Evolutionary conservation across 2,888 invertebrate species (phyloP).

Genomic region (Chrysotoxum bicinctum): DNA sequence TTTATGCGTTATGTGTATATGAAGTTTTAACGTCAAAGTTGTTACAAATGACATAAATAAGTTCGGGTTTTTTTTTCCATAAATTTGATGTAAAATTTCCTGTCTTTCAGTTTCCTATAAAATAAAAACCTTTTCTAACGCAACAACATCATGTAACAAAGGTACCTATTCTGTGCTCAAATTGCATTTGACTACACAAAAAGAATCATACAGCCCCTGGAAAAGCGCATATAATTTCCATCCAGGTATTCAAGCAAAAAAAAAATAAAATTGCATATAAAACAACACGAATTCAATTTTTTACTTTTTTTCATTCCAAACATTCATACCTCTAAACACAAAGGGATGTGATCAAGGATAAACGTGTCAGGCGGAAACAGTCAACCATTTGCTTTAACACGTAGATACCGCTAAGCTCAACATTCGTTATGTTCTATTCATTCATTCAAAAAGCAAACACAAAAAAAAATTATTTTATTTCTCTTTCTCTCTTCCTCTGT

Average conservation of each 20-base stretch:
- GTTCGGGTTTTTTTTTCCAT: too few species aligned
- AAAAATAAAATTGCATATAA: neutral
- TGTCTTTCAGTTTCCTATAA: neutral
- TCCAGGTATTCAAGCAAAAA: neutral
- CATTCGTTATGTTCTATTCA: constrained; percentile 64
- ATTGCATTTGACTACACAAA: neutral
- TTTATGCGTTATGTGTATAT: too few species aligned
- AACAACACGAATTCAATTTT: constrained; percentile 5
- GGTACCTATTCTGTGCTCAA: neutral
- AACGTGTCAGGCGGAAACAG: constrained; percentile 45
- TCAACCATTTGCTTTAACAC: constrained; percentile 49
- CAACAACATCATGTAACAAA: neutral
- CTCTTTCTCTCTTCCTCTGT: neutral
- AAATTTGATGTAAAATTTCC: too few species aligned
- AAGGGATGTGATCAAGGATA: constrained; percentile 17
- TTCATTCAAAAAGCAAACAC: constrained; percentile 12
- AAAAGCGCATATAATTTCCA: neutral
- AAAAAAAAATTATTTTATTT: constrained; percentile 5
- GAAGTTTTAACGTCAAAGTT: too few species aligned
- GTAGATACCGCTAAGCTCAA: constrained; percentile 42
- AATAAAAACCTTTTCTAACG: neutral
- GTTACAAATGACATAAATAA: too few species aligned
- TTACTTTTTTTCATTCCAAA: neutral
- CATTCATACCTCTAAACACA: constrained; percentile 9
- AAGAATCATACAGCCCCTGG: neutral